These are phyloP conservation scores for Drosophila sechellia DNA, from an alignment of 1,140 invertebrate genomes.

Conservation along the genomic window DNA sequence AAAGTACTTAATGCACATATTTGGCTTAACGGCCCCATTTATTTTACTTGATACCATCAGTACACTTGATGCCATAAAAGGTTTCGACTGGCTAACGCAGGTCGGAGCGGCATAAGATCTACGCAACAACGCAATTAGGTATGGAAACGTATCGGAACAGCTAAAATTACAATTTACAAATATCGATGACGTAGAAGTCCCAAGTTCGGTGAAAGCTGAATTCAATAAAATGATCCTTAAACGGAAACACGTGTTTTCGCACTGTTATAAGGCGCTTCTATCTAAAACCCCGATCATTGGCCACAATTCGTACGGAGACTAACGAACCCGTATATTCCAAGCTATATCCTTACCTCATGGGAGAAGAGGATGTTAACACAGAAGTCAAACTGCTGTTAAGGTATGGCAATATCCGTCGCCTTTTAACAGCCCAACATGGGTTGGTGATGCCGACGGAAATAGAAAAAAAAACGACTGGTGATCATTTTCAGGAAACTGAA, in stretches of 20 bases:
- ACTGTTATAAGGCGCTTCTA: neutral
- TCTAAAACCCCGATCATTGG: neutral
- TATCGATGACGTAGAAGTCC: neutral
- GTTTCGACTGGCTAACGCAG: neutral
- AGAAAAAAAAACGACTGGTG: too few species aligned
- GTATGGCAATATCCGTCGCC: too few species aligned
- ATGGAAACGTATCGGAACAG: neutral
- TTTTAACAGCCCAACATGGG: too few species aligned
- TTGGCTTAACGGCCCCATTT: neutral
- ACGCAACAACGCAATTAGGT: neutral
- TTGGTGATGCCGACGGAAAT: too few species aligned
- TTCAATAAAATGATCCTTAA: neutral
- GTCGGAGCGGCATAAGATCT: neutral
- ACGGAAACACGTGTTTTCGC: neutral
- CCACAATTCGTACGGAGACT: too few species aligned
- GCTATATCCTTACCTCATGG: neutral
- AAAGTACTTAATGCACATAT: neutral
- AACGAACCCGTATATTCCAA: neutral
- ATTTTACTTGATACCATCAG: neutral
- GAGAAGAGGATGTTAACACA: too few species aligned
- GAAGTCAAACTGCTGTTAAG: too few species aligned
- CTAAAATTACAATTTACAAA: neutral
- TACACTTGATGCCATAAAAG: neutral
- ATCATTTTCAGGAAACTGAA: too few species aligned
- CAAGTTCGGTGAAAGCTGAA: constrained; percentile 1